Conservation (phyloP, 2,113 vertebrate species). For the Hymenochirus boettgeri region DNA sequence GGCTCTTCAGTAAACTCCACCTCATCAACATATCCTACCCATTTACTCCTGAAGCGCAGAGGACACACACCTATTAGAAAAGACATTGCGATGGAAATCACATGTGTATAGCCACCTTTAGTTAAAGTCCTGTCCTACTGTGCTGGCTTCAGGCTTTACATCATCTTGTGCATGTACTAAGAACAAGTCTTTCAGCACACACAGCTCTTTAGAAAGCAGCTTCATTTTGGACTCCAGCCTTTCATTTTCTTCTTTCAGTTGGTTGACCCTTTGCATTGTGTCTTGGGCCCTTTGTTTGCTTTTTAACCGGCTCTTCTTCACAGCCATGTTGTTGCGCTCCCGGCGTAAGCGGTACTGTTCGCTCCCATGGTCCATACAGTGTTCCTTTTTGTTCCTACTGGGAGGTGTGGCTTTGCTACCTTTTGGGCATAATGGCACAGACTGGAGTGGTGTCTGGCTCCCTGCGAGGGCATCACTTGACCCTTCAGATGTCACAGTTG, state of each 20-base stretch:
- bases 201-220: constrained; percentile 93
- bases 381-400: constrained; percentile 81
- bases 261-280: constrained; percentile 89
- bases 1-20: too few species aligned
- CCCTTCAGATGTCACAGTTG: constrained; percentile 8
- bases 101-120: too few species aligned
- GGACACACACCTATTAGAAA: too few species aligned
- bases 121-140: constrained; percentile 55
- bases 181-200: constrained; percentile 96
- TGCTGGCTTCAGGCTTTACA: constrained; percentile 68
- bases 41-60: too few species aligned
- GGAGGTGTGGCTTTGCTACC: constrained; percentile 72
- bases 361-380: constrained; percentile 78
- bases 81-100: too few species aligned
- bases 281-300: constrained; percentile 97
- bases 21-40: too few species aligned
- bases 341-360: constrained; percentile 89
- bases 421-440: constrained; percentile 68
- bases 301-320: constrained; percentile 95
- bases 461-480: constrained; percentile 50
- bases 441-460: constrained; percentile 74
- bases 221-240: constrained; percentile 97
- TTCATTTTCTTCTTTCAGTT: constrained; percentile 98
- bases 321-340: constrained; percentile 95
- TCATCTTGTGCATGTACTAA: constrained; percentile 95